Percentiles rank a stretch among this genome's conserved stretches.
These are phyloP conservation scores for Heterotis niloticus DNA, from an alignment of 2,113 vertebrate species.

Conservation along the genomic window DNA sequence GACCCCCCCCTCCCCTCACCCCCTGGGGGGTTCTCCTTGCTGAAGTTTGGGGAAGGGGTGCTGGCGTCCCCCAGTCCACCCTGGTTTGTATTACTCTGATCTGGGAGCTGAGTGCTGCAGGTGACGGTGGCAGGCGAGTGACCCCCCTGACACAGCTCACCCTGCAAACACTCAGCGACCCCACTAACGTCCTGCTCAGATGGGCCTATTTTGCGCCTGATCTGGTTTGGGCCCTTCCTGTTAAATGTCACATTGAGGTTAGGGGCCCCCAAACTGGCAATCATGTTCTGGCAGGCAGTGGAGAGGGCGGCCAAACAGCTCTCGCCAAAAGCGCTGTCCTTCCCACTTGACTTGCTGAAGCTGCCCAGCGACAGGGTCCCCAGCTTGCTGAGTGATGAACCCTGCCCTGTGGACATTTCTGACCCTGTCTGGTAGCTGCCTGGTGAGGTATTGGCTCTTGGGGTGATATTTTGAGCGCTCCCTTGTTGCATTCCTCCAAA, in stretches of 20 bases:
- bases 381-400: conserved; percentile 76
- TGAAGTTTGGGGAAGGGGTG: conserved; percentile 86
- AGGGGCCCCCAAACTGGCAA: conserved; percentile 92
- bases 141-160: conserved; percentile 70
- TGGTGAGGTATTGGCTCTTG: conserved; percentile 64
- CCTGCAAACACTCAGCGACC: conserved; percentile 80
- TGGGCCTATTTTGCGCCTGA: conserved; percentile 92
- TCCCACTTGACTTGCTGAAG: conserved; percentile 83
- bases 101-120: conserved; percentile 67
- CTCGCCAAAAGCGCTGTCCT: conserved; percentile 93
- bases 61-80: conserved; percentile 79
- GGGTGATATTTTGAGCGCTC: conserved; percentile 49
- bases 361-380: conserved; percentile 81
- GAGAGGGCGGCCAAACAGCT: conserved; percentile 96
- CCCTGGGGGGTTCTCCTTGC: conserved; percentile 78
- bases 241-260: conserved; percentile 99
- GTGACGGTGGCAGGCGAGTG: conserved; percentile 72
- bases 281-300: conserved; percentile 99
- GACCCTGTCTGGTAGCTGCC: conserved; percentile 69
- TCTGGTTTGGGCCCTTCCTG: conserved; percentile 91
- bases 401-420: conserved; percentile 72
- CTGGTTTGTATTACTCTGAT: conserved; percentile 62
- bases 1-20: conserved; percentile 81
- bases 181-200: conserved; percentile 77
- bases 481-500: conserved; percentile 59